Evolutionary conservation across 2,797 vertebrate genomes (phyloP).

Genomic region (Tragelaphus oryx): DNA sequence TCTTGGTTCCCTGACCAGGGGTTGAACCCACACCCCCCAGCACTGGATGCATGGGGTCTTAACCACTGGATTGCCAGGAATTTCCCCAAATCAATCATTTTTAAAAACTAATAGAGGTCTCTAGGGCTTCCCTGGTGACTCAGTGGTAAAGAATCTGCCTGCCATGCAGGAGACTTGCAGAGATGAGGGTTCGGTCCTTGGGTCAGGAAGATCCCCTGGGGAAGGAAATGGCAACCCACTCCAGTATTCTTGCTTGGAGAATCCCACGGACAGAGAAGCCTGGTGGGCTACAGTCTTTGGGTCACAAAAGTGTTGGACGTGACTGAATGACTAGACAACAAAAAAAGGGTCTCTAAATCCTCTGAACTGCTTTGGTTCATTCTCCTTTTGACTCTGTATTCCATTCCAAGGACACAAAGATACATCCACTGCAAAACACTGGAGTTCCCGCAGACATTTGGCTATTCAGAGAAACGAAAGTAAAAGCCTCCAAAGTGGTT

Average conservation of each 20-base stretch:
- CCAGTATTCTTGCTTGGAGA: neutral
- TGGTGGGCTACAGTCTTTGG: neutral
- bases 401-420: neutral
- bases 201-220: neutral
- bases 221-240: neutral
- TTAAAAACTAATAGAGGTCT: neutral
- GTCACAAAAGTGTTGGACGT: neutral
- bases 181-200: neutral
- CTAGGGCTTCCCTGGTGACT: neutral
- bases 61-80: neutral
- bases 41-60: neutral
- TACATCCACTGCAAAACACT: neutral
- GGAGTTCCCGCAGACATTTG: neutral
- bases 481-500: conserved; percentile 10
- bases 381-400: neutral
- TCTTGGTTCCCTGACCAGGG: neutral
- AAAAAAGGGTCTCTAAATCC: neutral
- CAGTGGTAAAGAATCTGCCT: neutral
- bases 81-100: neutral
- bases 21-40: neutral
- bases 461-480: neutral
- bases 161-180: neutral
- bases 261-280: neutral
- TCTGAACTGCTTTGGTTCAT: neutral
- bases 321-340: neutral